Percentiles rank a stretch among this genome's conserved stretches.
Conservation (phyloP, 2,888 invertebrate species). For the Spialia ferax region DNA sequence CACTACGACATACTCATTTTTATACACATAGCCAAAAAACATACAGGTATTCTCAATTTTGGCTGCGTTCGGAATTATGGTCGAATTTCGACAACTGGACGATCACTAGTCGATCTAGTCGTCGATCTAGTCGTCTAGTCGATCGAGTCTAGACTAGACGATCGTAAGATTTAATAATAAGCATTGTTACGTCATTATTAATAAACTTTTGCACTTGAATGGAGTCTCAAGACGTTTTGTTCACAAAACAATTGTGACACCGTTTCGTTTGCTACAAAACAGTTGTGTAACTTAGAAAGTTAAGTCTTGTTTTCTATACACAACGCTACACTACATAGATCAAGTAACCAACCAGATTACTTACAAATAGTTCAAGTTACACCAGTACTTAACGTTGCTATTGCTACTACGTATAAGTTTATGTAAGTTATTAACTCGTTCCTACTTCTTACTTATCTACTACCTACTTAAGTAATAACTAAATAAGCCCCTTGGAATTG, state of each 20-base stretch:
- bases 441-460: not conserved
- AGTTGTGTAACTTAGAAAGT: constrained; percentile 70
- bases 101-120: too few species aligned
- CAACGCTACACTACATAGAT: constrained; percentile 26
- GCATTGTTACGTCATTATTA: not conserved
- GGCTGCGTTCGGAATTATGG: too few species aligned
- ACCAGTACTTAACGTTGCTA: not conserved
- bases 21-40: too few species aligned
- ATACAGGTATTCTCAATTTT: too few species aligned
- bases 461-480: not conserved
- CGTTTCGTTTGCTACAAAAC: constrained; percentile 53
- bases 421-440: constrained; percentile 32
- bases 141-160: too few species aligned
- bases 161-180: too few species aligned
- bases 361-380: constrained; percentile 25
- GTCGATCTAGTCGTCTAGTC: too few species aligned
- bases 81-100: too few species aligned
- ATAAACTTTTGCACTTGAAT: not conserved
- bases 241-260: constrained; percentile 56
- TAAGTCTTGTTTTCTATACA: constrained; percentile 45
- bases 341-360: constrained; percentile 30
- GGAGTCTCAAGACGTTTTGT: not conserved
- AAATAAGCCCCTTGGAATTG: not conserved
- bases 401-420: not conserved
- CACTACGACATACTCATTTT: too few species aligned